These are phyloP conservation scores for Drosophila histrio DNA, from an alignment of 2,888 invertebrate genomes.

Conservation along the genomic window DNA sequence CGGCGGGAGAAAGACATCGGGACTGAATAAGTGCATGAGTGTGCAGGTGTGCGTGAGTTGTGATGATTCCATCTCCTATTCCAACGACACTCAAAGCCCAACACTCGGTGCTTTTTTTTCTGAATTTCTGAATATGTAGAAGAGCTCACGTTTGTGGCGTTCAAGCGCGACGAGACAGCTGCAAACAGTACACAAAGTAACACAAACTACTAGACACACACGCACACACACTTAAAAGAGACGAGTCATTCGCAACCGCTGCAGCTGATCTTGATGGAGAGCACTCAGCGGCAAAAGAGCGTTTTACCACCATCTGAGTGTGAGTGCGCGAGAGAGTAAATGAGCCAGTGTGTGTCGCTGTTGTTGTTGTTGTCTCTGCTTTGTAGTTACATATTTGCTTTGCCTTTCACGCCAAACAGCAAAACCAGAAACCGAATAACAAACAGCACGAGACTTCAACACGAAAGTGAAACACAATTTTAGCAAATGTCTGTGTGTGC, in stretches of 20 bases:
- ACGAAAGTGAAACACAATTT: constrained; percentile 74
- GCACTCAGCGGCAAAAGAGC: constrained; percentile 40
- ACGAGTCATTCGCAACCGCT: constrained; percentile 56
- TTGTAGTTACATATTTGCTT: constrained; percentile 55
- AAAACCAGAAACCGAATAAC: constrained; percentile 58
- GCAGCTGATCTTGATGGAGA: constrained; percentile 74
- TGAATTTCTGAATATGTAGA: constrained; percentile 47
- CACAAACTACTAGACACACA: background rate
- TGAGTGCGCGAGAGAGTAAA: constrained; percentile 33
- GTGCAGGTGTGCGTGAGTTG: constrained; percentile 17
- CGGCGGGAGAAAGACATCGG: constrained; percentile 52
- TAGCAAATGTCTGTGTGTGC: constrained; percentile 29
- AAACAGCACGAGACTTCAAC: constrained; percentile 70
- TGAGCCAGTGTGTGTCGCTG: constrained; percentile 11
- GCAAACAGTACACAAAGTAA: constrained; percentile 33
- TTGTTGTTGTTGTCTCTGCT: constrained; percentile 30
- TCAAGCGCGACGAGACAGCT: constrained; percentile 51
- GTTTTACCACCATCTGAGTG: background rate
- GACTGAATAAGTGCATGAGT: constrained; percentile 38
- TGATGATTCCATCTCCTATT: constrained; percentile 38
- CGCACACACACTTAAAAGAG: constrained; percentile 18
- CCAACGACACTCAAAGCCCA: constrained; percentile 43
- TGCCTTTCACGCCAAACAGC: constrained; percentile 54
- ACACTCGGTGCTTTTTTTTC: constrained; percentile 33
- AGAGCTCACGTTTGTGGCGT: constrained; percentile 44